A percentile compares a stretch with the other conserved stretches of the same genome.
Conservation (phyloP, 2,888 invertebrate genomes). For the Morpho achilles region DNA sequence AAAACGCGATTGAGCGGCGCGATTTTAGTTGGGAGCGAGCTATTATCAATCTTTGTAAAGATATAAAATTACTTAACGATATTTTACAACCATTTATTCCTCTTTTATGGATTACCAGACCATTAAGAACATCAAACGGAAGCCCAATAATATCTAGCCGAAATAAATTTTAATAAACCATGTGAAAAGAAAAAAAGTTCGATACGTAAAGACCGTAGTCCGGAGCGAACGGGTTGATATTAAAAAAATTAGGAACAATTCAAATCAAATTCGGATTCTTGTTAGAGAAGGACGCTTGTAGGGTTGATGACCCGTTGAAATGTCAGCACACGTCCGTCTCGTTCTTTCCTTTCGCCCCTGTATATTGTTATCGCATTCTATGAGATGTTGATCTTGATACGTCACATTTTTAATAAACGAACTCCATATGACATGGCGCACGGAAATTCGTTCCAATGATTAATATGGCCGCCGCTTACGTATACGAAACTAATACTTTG, state of each 20-base stretch:
- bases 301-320: conserved; percentile 79
- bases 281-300: conserved; percentile 76
- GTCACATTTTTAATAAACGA: conserved; percentile 80
- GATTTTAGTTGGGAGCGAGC: conserved; percentile 36
- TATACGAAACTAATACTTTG: conserved; percentile 73
- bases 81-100: conserved; percentile 51
- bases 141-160: conserved; percentile 54
- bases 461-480: conserved; percentile 69
- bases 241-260: conserved; percentile 78
- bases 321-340: conserved; percentile 68
- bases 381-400: conserved; percentile 79
- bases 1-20: conserved; percentile 33
- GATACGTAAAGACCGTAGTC: conserved; percentile 50
- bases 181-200: conserved; percentile 43
- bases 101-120: conserved; percentile 52
- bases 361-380: conserved; percentile 57
- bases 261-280: conserved; percentile 76
- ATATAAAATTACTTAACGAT: conserved; percentile 55
- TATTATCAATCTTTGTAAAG: conserved; percentile 55
- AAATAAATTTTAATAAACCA: conserved; percentile 64
- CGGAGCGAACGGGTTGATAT: conserved; percentile 62
- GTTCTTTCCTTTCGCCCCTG: conserved; percentile 44
- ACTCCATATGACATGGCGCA: conserved; percentile 75
- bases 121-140: conserved; percentile 67
- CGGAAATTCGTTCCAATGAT: conserved; percentile 78